Percentiles rank a stretch among this genome's conserved stretches.
Evolutionary conservation across 2,113 vertebrate genomes (phyloP).

Genomic region (Piprites chloris): DNA sequence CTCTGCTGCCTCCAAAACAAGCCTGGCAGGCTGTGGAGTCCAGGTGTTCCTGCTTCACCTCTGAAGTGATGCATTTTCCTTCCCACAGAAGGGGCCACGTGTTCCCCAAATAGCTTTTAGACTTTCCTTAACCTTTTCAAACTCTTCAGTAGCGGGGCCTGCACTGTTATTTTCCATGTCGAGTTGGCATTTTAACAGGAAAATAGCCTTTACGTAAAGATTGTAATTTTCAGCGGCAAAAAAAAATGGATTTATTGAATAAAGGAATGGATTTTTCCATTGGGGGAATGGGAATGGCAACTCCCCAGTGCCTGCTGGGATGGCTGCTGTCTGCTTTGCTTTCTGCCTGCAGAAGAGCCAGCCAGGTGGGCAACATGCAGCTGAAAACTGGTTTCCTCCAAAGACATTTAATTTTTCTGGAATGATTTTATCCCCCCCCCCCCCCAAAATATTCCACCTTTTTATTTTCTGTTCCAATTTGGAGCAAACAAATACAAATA

Average conservation of each 20-base stretch:
- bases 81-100: not conserved
- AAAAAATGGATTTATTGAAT: conserved; percentile 22
- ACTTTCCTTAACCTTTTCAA: conserved; percentile 49
- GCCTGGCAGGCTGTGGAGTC: not conserved
- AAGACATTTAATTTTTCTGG: not conserved
- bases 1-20: not conserved
- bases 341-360: not conserved
- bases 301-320: not conserved
- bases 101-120: not conserved
- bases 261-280: not conserved
- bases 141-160: not conserved
- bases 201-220: conserved; percentile 3
- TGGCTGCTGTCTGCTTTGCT: not conserved
- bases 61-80: not conserved
- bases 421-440: not conserved
- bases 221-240: not conserved
- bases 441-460: not conserved
- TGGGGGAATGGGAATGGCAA: not conserved
- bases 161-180: not conserved
- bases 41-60: not conserved
- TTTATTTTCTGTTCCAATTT: not conserved
- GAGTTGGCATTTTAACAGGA: conserved; percentile 33
- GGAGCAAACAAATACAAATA: not conserved
- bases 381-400: not conserved
- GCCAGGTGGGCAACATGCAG: not conserved